Base-by-base conservation (phyloP, 2,113 vertebrate genomes). In the Phaethon lepturus region DNA sequence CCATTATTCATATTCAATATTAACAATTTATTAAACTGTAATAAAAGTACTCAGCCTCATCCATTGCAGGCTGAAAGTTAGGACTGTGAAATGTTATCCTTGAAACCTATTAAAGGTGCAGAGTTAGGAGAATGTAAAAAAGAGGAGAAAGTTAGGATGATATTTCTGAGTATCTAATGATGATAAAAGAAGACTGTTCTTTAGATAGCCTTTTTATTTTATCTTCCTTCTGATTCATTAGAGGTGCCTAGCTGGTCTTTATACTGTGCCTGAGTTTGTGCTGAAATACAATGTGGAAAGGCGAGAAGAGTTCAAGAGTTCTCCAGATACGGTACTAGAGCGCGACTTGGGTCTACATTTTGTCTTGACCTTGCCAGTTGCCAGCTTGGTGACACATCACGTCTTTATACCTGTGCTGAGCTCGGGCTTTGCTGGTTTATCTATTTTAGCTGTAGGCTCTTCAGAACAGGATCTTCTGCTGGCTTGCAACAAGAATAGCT, bases 21-120 rank as follows among this genome's bases (percentile, higher is more conserved):
- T 96, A 97, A 95, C 83, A 95, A 97, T 96, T 95, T 96, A 98
- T 97, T 96, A 92, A 95, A 80, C 56, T 86, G 49, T 86, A 97
- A 96, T 94, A 96, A 72, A 95, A 91, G 86, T 86, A 93, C 55
- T 93, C 55, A 47, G 60, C 64, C 66, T 89, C 56, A 86, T 93
- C 71, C 35, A 60, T n/a, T 88, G 79, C 55, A 72, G 56, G 31
- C 55, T 93, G 52, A 67, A 92, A 94, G 64, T 90, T 88, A 89
- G 40, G 63, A 38, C 82, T 87, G 42, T 95, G 89, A 95, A 95
- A 97, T 92, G 84, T 95, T 96, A 82, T 96, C 82, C 31, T 84
- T 95, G 59, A 96, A 95, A 85, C 29, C 67, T 96, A 81, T 96
- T 93, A 95, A 91, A 95, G 81, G 67, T 83, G 59, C 13, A 69